A percentile compares a stretch with the other conserved stretches of the same genome.
These are phyloP conservation scores for Hirtodrosophila histrioides DNA, from an alignment of 2,888 invertebrate genomes.

Conservation along the genomic window DNA sequence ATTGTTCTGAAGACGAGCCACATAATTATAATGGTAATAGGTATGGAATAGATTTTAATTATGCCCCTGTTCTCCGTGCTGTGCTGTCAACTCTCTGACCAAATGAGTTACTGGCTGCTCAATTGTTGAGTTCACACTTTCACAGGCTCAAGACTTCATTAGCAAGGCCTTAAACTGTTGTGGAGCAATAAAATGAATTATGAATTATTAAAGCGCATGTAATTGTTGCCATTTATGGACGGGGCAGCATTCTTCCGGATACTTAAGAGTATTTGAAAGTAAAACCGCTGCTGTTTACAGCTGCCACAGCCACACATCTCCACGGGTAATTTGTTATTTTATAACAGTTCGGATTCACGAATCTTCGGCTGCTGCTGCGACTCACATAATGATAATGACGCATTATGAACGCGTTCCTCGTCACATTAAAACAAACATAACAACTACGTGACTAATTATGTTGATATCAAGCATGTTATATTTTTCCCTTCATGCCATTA, in stretches of 20 bases:
- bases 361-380: constrained; percentile 36
- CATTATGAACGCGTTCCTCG: constrained; percentile 72
- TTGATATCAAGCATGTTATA: constrained; percentile 67
- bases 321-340: constrained; percentile 66
- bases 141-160: constrained; percentile 8
- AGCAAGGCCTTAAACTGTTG: constrained; percentile 12
- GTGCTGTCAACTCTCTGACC: constrained; percentile 7
- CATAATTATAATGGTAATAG: constrained; percentile 38
- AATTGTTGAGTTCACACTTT: constrained; percentile 17
- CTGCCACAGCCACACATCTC: constrained; percentile 34
- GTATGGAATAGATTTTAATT: constrained; percentile 31
- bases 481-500: constrained; percentile 24
- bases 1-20: constrained; percentile 50
- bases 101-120: background rate
- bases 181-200: constrained; percentile 45
- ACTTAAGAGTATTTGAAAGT: constrained; percentile 42
- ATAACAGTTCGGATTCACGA: constrained; percentile 60
- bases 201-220: constrained; percentile 42
- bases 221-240: constrained; percentile 4
- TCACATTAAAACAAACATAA: constrained; percentile 75
- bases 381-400: constrained; percentile 60
- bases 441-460: constrained; percentile 79
- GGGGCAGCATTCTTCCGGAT: constrained; percentile 36
- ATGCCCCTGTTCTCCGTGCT: constrained; percentile 12
- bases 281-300: constrained; percentile 36